A percentile compares a stretch with the other conserved stretches of the same genome.
phyloP scores from a whole-genome alignment of 2,888 invertebrate species.

The Fragum whitleyi region DNA sequence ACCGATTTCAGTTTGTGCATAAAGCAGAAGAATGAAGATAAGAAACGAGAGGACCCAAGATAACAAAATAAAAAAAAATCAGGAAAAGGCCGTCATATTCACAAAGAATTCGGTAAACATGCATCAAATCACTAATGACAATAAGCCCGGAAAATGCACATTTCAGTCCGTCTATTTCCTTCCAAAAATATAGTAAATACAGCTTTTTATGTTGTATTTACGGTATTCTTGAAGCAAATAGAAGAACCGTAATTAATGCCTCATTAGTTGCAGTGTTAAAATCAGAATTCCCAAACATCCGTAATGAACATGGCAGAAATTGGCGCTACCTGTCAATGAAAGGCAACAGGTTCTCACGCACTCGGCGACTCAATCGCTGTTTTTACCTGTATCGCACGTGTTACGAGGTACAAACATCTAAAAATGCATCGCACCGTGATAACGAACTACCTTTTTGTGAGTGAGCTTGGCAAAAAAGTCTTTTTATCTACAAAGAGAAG shows the following conservation, averaged over 20 bases:
- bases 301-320: slow-evolving; percentile 4
- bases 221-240: no score
- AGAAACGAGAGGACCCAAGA: no score
- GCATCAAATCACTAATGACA: background rate
- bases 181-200: no score
- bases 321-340: slow-evolving; percentile 18
- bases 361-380: slow-evolving; percentile 9
- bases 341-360: slow-evolving; percentile 17
- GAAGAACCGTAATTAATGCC: background rate
- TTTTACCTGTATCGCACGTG: background rate
- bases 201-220: no score
- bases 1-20: no score
- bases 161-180: no score
- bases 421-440: slow-evolving; percentile 15
- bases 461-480: background rate
- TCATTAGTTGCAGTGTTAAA: background rate
- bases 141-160: background rate
- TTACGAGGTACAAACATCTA: slow-evolving; percentile 23
- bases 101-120: background rate
- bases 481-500: slow-evolving; percentile 3
- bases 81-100: no score
- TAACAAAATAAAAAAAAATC: no score
- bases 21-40: no score
- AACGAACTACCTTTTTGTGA: background rate
- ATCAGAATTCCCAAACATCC: background rate